These are phyloP conservation scores for Pyrgus malvae DNA, from an alignment of 2,888 invertebrate genomes.

Conservation along the genomic window DNA sequence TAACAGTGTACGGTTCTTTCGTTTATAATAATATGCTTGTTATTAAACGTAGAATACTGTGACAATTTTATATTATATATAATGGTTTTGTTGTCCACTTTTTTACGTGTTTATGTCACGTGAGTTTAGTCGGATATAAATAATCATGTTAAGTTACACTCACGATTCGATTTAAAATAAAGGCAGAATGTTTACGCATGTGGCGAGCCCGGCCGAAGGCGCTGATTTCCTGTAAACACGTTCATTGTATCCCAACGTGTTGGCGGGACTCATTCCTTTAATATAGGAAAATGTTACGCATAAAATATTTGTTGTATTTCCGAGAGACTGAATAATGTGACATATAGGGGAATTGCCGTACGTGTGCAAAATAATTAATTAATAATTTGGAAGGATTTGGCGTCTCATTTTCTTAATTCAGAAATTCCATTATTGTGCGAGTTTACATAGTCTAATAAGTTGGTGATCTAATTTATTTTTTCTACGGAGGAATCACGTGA, in stretches of 20 bases:
- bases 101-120: no score
- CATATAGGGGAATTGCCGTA: conserved; percentile 17
- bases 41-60: no score
- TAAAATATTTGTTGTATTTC: conserved; percentile 53
- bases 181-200: conserved; percentile 46
- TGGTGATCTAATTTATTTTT: no score
- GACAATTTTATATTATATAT: no score
- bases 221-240: conserved; percentile 68
- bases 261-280: conserved; percentile 50
- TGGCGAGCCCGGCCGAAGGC: conserved; percentile 38
- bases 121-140: no score
- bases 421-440: no score
- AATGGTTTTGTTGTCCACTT: no score
- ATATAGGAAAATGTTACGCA: conserved; percentile 45
- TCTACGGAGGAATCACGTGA: no score
- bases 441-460: no score
- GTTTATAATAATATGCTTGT: no score
- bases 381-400: background rate
- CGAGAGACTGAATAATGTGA: conserved; percentile 32
- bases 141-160: no score
- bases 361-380: conserved; percentile 11
- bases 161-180: conserved; percentile 44
- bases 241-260: conserved; percentile 59
- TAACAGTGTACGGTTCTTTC: no score
- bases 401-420: background rate